These are phyloP conservation scores for Ethmia dodecea DNA, from an alignment of 2,888 invertebrate species.

Conservation along the genomic window DNA sequence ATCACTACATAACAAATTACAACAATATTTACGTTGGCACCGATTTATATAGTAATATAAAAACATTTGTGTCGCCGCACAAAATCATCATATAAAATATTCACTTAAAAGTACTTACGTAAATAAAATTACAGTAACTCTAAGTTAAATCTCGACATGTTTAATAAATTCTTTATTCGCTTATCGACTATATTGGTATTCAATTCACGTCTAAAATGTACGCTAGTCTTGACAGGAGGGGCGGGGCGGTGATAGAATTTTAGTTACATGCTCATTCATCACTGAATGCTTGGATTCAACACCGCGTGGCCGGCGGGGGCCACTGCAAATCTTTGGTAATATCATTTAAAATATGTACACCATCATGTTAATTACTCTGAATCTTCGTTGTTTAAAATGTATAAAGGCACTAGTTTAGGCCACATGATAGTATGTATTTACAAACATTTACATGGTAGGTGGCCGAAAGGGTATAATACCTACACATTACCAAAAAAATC, in stretches of 20 bases:
- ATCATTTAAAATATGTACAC: slow-evolving; percentile 10
- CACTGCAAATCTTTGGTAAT: slow-evolving; percentile 38
- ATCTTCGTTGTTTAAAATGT: slow-evolving; percentile 11
- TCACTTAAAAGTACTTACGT: slow-evolving; percentile 65
- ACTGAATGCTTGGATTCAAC: slow-evolving; percentile 7
- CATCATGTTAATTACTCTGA: slow-evolving; percentile 2
- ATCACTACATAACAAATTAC: slow-evolving; percentile 76
- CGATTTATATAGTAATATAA: slow-evolving; percentile 66
- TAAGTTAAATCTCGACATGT: slow-evolving; percentile 71
- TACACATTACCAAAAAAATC: too few species aligned
- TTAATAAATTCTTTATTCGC: slow-evolving; percentile 63
- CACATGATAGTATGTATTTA: too few species aligned
- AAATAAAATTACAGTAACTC: slow-evolving; percentile 61
- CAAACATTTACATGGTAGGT: too few species aligned
- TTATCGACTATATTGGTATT: slow-evolving; percentile 62
- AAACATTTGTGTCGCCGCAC: slow-evolving; percentile 68
- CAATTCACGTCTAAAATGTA: slow-evolving; percentile 41
- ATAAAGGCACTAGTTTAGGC: slow-evolving; percentile 28
- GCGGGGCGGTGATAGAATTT: slow-evolving; percentile 22
- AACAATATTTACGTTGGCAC: slow-evolving; percentile 77
- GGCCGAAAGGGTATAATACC: too few species aligned
- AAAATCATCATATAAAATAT: slow-evolving; percentile 72
- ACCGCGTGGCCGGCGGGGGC: slow-evolving; percentile 2
- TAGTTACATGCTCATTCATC: slow-evolving; percentile 1
- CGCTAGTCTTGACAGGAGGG: slow-evolving; percentile 48